Evolutionary conservation across 2,113 vertebrate species (phyloP), one percentile per base, ranked within the genome.

Genomic region (Xyrauchen texanus): DNA sequence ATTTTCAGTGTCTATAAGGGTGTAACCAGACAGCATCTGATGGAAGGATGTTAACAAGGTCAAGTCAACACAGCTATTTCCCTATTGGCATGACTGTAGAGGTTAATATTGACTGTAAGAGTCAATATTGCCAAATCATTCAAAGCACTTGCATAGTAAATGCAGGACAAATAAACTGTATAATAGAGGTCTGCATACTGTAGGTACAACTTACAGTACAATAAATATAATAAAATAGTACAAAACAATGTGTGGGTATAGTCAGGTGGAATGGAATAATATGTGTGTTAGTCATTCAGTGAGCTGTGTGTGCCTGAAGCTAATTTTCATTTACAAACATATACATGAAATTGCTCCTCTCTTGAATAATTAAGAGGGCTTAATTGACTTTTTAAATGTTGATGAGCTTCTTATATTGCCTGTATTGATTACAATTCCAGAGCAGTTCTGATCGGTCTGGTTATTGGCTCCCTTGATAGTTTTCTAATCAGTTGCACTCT

Each of bases 291-390:
- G 90, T 65, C 95, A 15, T 57, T 57, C 94, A 81, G 91, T 89
- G 88, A 98, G 95, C 81, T 98, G 86, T 77, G 98, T 91, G 87
- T 93, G 88, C 5, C 98, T 89, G 10, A 95, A 97, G 12, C 96
- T 97, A 81, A 97, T 96, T 79, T 95, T 91, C 80, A 96, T 73
- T 81, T 96, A 95, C 86, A 71, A 42, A n/a, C 69, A 73, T 73
- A 45, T 74, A 58, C 46, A 74, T 74, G 57, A 62, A 61, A 74
- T 62, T 21, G 57, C 46, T 73, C 62, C 57, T 45, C 71, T 21
- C 71, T 62, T 74, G 45, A 62, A 62, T 62, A 57, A 74, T 62
- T 93, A 94, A 0, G 97, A 86, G 15, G 98, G 91, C 69, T 94
- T 95, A 72, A 87, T 88, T 67, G 97, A 87, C 86, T 98, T 96